Conservation (phyloP, 2,888 invertebrate genomes). For the Tryphoninae sp. region DNA sequence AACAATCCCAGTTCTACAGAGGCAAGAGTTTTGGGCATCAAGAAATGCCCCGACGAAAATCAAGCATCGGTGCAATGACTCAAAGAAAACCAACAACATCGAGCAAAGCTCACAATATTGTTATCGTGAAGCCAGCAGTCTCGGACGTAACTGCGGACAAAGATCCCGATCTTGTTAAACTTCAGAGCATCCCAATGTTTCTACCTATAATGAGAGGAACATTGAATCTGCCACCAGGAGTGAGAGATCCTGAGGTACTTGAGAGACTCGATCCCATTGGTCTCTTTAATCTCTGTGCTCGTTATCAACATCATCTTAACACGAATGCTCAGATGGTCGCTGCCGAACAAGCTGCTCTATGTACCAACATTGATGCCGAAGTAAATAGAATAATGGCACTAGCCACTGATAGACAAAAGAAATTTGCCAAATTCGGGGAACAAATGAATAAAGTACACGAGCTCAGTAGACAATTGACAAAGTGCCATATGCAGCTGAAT, state of each 20-base stretch:
- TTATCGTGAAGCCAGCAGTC: slow-evolving; percentile 88
- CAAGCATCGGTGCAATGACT: slow-evolving; percentile 68
- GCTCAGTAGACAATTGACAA: slow-evolving; percentile 90
- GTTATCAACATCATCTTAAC: slow-evolving; percentile 93
- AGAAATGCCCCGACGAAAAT: slow-evolving; percentile 75
- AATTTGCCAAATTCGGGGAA: slow-evolving; percentile 93
- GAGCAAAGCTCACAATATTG: slow-evolving; percentile 87
- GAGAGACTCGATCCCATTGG: slow-evolving; percentile 89
- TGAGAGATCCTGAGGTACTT: slow-evolving; percentile 92
- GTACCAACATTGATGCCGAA: slow-evolving; percentile 89
- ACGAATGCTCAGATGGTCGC: slow-evolving; percentile 92
- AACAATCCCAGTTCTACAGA: slow-evolving; percentile 79
- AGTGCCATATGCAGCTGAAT: slow-evolving; percentile 91
- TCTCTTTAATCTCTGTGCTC: slow-evolving; percentile 88
- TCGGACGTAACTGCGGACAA: slow-evolving; percentile 85
- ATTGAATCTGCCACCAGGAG: slow-evolving; percentile 89
- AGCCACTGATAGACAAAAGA: slow-evolving; percentile 91
- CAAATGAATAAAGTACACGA: slow-evolving; percentile 92
- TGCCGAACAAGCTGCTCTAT: slow-evolving; percentile 89
- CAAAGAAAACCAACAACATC: slow-evolving; percentile 69
- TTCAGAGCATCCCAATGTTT: slow-evolving; percentile 94
- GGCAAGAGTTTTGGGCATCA: slow-evolving; percentile 76
- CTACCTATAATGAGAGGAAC: slow-evolving; percentile 96
- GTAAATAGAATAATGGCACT: slow-evolving; percentile 86
- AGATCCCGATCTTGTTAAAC: slow-evolving; percentile 88